phyloP scores from a whole-genome alignment of 2,888 invertebrate genomes.

The Diadegma fenestrale region DNA sequence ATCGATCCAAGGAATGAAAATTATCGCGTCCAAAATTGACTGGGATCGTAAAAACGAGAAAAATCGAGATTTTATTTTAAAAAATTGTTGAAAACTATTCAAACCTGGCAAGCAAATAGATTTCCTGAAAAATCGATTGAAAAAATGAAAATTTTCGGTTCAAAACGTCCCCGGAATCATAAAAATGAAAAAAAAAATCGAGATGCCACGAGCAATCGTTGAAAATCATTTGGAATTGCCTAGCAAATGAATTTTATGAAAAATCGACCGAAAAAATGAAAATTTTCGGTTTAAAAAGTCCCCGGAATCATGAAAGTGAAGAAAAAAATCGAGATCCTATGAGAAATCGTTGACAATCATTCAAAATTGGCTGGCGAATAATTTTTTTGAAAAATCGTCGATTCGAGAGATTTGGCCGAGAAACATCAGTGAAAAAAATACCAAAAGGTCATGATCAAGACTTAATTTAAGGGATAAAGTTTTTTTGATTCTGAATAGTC shows the following conservation, averaged over 20 bases:
- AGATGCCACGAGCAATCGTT: neutral
- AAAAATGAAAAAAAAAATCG: neutral
- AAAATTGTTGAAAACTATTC: neutral
- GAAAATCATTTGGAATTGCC: neutral
- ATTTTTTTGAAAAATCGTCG: too few species aligned
- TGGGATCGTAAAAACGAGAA: neutral
- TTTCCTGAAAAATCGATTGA: neutral
- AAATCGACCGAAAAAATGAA: neutral
- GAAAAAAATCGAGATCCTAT: too few species aligned
- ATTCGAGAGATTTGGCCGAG: too few species aligned
- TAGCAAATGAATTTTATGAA: neutral
- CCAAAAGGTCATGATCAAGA: neutral
- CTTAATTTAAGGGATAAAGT: constrained; percentile 46
- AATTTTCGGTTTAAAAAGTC: too few species aligned
- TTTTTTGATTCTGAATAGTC: constrained; percentile 10
- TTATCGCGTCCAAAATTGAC: too few species aligned
- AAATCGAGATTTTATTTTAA: neutral
- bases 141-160: neutral
- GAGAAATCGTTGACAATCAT: too few species aligned
- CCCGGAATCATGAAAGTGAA: too few species aligned
- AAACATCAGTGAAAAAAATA: too few species aligned
- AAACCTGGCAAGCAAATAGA: neutral
- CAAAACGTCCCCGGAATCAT: too few species aligned
- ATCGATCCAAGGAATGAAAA: neutral
- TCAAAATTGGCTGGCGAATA: too few species aligned